Conservation (phyloP, 2,888 invertebrate genomes). For the Belgica antarctica region DNA sequence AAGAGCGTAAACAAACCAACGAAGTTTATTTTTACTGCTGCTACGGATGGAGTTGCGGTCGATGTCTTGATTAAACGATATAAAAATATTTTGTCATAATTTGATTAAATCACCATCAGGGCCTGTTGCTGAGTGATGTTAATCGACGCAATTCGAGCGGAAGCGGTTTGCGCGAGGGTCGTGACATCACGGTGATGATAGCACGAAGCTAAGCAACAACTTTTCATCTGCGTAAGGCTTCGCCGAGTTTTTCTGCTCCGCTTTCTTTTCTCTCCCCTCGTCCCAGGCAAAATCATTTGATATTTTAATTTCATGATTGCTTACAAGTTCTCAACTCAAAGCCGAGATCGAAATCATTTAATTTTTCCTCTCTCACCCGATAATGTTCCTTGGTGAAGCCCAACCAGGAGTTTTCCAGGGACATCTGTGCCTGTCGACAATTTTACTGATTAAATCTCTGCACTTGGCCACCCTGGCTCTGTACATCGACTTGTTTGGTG, state of each 20-base stretch:
- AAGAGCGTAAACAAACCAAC: background rate
- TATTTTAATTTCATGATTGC: slow-evolving; percentile 42
- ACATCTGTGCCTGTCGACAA: background rate
- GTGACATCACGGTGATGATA: slow-evolving; percentile 2
- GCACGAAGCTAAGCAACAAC: slow-evolving; percentile 13
- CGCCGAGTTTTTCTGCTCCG: background rate
- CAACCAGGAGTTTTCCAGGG: background rate
- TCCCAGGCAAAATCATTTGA: slow-evolving; percentile 34
- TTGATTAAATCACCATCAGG: slow-evolving; percentile 27
- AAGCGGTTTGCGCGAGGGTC: background rate
- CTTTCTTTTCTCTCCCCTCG: background rate
- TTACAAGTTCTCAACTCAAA: slow-evolving; percentile 42
- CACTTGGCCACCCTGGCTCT: too few relatives aligned
- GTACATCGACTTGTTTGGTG: too few relatives aligned
- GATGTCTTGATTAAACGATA: background rate
- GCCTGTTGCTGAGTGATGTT: background rate
- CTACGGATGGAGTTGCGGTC: too few relatives aligned
- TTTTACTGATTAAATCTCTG: background rate
- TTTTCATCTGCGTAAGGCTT: slow-evolving; percentile 26
- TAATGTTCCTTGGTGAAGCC: background rate
- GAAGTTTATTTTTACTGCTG: background rate
- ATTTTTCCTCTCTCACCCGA: background rate
- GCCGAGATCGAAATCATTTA: slow-evolving; percentile 24
- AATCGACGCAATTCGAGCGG: background rate
- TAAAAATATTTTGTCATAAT: slow-evolving; percentile 1